A percentile compares a stretch with the other conserved stretches of the same genome.
Conservation (phyloP, 2,888 invertebrate species). For the Tinea semifulvella region DNA sequence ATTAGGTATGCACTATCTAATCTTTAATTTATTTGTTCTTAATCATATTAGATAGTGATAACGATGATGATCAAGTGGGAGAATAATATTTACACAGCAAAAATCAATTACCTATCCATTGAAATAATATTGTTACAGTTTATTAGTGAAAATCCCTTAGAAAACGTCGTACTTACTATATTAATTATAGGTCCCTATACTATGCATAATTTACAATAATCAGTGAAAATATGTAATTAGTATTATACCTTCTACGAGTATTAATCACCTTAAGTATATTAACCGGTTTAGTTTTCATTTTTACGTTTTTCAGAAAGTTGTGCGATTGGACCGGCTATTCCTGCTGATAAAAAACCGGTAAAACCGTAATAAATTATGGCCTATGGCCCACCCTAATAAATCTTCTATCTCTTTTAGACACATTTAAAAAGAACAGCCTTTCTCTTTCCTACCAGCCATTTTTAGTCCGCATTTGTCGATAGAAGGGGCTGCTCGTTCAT, state of each 20-base stretch:
- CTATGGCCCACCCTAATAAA: slow-evolving; percentile 28
- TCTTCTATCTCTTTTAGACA: slow-evolving; percentile 30
- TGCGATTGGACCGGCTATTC: slow-evolving; percentile 8
- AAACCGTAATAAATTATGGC: slow-evolving; percentile 27
- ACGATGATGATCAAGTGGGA: too few relatives aligned
- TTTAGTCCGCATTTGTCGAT: slow-evolving; percentile 51
- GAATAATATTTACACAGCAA: too few relatives aligned
- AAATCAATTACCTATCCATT: too few relatives aligned
- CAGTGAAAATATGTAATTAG: background rate
- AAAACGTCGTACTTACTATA: too few relatives aligned
- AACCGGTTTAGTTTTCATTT: slow-evolving; percentile 9
- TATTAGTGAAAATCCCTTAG: too few relatives aligned
- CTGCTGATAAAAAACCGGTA: slow-evolving; percentile 43
- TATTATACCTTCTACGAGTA: background rate
- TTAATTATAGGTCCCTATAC: too few relatives aligned
- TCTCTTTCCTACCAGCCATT: slow-evolving; percentile 30
- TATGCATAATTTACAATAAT: too few relatives aligned
- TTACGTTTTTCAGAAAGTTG: slow-evolving; percentile 3
- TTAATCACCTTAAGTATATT: background rate
- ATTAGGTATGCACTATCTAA: too few relatives aligned
- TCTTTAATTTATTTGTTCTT: too few relatives aligned
- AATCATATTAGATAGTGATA: too few relatives aligned
- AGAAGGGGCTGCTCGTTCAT: slow-evolving; percentile 21
- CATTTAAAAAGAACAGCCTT: slow-evolving; percentile 18
- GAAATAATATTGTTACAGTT: too few relatives aligned